phyloP scores from a whole-genome alignment of 53 echinoderm and acorn worm genomes.

The Hippasteria phrygiana region DNA sequence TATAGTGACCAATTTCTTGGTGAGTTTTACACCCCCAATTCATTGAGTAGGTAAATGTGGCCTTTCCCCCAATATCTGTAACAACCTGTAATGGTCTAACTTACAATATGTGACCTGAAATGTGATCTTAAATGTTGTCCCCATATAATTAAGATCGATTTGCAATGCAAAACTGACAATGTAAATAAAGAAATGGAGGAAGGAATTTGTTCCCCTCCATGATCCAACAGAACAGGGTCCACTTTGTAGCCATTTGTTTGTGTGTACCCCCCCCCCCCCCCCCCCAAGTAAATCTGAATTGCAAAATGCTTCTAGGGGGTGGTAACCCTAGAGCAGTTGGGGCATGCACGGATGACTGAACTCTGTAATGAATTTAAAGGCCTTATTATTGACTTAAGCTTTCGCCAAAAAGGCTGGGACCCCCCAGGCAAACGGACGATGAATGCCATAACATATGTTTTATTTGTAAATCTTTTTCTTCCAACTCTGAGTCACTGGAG shows the following conservation, averaged over 20 bases:
- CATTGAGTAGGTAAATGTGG: too few species aligned
- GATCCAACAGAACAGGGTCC: background rate
- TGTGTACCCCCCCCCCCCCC: background rate
- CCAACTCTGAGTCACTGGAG: too few species aligned
- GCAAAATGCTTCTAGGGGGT: background rate
- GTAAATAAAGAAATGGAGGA: constrained; percentile 3
- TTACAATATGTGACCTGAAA: too few species aligned
- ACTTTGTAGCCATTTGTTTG: background rate
- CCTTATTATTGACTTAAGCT: constrained; percentile 10
- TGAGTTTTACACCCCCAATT: too few species aligned
- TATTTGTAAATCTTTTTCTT: background rate
- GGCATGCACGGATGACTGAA: constrained; percentile 1
- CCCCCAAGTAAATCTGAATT: background rate
- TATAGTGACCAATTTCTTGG: too few species aligned
- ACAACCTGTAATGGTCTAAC: too few species aligned
- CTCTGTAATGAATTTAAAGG: constrained; percentile 14
- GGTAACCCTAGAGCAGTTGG: background rate
- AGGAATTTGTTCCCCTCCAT: background rate
- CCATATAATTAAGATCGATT: background rate
- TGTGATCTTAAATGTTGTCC: too few species aligned
- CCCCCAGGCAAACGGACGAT: background rate
- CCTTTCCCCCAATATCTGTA: too few species aligned
- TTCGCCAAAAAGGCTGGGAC: background rate
- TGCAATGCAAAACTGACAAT: background rate
- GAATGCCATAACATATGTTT: background rate